A percentile compares a stretch with the other conserved stretches of the same genome.
Conservation (phyloP, 2,113 vertebrate species). For the Pluvianellus socialis region DNA sequence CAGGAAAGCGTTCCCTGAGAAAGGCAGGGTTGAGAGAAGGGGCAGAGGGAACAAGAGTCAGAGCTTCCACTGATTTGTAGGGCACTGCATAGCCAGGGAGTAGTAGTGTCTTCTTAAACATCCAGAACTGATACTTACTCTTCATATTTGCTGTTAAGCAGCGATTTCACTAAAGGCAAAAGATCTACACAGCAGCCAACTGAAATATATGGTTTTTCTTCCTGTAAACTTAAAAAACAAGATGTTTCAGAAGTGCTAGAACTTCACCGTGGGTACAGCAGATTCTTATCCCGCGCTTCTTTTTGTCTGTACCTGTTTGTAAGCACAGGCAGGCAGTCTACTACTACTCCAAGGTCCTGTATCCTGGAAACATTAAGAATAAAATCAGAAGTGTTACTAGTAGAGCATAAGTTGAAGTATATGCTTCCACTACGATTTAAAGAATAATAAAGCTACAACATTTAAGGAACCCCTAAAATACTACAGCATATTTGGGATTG, state of each 20-base stretch:
- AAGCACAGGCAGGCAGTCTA: conserved; percentile 91
- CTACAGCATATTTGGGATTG: not conserved
- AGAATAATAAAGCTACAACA: not conserved
- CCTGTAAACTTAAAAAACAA: conserved; percentile 82
- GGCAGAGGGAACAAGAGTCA: not conserved
- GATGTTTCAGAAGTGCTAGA: conserved; percentile 40
- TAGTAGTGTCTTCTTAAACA: not conserved
- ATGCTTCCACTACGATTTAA: not conserved
- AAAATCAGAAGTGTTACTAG: conserved; percentile 8
- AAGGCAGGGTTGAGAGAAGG: not conserved
- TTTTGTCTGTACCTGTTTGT: conserved; percentile 84
- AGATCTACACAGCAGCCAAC: conserved; percentile 93
- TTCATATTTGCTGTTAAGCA: conserved; percentile 89
- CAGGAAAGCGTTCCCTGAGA: not conserved
- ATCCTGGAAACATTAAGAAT: conserved; percentile 75
- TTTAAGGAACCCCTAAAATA: not conserved
- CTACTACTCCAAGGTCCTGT: conserved; percentile 88
- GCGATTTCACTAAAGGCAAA: conserved; percentile 85
- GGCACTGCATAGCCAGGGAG: not conserved
- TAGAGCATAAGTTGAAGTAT: not conserved
- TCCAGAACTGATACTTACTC: conserved; percentile 80
- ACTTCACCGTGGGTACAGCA: not conserved
- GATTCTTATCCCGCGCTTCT: not conserved
- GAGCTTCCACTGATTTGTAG: not conserved
- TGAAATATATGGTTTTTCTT: conserved; percentile 82